These are phyloP conservation scores for Dione juno DNA, from an alignment of 2,888 invertebrate genomes.

Conservation along the genomic window DNA sequence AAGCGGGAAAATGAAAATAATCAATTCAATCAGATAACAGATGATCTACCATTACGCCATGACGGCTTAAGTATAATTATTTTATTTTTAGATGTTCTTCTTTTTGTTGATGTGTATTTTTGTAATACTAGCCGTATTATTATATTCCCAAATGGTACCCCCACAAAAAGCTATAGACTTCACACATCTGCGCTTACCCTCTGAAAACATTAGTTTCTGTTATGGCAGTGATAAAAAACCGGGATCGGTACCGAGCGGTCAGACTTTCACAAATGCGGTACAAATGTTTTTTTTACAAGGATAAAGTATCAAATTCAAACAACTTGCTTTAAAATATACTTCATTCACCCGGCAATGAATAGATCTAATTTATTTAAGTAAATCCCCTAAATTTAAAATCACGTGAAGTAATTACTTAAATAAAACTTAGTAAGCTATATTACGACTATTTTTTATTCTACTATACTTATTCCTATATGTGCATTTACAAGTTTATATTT, in stretches of 20 bases:
- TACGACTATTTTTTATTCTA: background rate
- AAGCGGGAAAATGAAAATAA: background rate
- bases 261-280: conserved; percentile 21
- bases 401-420: background rate
- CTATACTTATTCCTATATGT: no score
- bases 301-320: conserved; percentile 23
- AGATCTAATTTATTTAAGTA: background rate
- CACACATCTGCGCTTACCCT: conserved; percentile 41
- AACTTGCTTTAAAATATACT: background rate
- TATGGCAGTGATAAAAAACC: conserved; percentile 43
- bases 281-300: conserved; percentile 15
- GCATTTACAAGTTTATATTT: no score
- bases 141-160: conserved; percentile 3
- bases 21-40: no score
- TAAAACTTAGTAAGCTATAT: background rate
- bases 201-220: conserved; percentile 25
- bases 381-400: background rate
- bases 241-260: conserved; percentile 41
- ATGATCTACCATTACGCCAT: background rate
- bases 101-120: background rate
- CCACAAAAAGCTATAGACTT: conserved; percentile 33
- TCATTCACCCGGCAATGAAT: background rate
- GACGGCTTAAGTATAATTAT: background rate
- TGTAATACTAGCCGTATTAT: no score
- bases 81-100: background rate